Percentiles rank a stretch among this genome's conserved stretches.
phyloP scores from a whole-genome alignment of 1,140 invertebrate species.

The Camponotus floridanus region DNA sequence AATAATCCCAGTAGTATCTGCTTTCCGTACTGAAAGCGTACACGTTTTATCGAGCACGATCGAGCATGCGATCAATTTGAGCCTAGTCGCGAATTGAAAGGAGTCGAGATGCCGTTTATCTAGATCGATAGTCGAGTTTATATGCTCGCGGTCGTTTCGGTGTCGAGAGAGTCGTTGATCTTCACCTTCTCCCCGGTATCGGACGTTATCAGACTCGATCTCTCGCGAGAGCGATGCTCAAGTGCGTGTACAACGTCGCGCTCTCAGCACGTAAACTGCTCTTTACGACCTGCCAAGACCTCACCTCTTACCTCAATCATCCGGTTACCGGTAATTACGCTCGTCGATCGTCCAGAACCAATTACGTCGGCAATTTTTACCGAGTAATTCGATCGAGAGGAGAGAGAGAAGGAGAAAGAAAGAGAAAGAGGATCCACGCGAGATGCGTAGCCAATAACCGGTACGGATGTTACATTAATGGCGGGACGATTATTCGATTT shows the following conservation, averaged over 20 bases:
- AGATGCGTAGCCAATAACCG: conserved; percentile 64
- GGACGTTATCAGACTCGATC: conserved; percentile 61
- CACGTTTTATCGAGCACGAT: conserved; percentile 27
- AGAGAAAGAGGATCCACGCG: conserved; percentile 48
- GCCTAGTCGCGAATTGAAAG: conserved; percentile 29
- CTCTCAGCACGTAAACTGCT: conserved; percentile 77
- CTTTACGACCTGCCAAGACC: conserved; percentile 80
- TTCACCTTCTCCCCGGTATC: conserved; percentile 36
- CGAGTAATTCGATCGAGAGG: conserved; percentile 68
- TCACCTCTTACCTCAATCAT: conserved; percentile 72
- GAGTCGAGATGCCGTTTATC: conserved; percentile 39
- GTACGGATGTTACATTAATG: conserved; percentile 49
- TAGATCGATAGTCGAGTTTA: conserved; percentile 56
- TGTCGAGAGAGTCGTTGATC: conserved; percentile 59
- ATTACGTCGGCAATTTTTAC: conserved; percentile 78
- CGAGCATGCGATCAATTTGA: background rate
- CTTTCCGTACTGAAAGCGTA: background rate
- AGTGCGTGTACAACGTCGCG: conserved; percentile 56
- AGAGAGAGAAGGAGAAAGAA: background rate
- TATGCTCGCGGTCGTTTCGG: conserved; percentile 34
- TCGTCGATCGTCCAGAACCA: conserved; percentile 77
- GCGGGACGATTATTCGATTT: conserved; percentile 52
- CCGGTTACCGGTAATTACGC: conserved; percentile 79
- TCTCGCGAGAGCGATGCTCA: conserved; percentile 46
- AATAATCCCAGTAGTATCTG: background rate